These are phyloP conservation scores for Drosophila lacertosa DNA, from an alignment of 1,140 invertebrate genomes.

Conservation along the genomic window DNA sequence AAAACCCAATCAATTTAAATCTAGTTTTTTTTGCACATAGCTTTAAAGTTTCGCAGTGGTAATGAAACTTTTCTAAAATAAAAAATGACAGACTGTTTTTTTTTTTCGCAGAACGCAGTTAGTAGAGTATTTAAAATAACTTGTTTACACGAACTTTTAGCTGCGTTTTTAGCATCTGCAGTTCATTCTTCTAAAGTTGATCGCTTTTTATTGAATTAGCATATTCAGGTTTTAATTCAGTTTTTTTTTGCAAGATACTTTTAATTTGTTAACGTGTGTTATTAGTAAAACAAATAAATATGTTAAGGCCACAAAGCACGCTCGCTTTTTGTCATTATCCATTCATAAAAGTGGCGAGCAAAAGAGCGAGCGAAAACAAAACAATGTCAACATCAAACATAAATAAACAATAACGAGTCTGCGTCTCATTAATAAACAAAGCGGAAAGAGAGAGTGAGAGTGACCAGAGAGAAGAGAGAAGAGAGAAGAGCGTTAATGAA, in stretches of 20 bases:
- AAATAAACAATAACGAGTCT: slow-evolving; percentile 24
- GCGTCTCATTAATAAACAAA: slow-evolving; percentile 28
- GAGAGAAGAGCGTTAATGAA: neutral
- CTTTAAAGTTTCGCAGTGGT: neutral
- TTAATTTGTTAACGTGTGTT: neutral
- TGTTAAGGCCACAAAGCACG: neutral
- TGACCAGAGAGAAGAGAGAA: neutral
- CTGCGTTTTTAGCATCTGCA: too few relatives aligned
- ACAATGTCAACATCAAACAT: slow-evolving; percentile 21
- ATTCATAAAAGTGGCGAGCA: slow-evolving; percentile 21
- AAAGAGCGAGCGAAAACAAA: slow-evolving; percentile 11
- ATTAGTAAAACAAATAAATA: neutral
- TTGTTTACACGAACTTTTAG: neutral
- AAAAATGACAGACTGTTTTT: too few relatives aligned
- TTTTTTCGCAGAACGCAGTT: too few relatives aligned
- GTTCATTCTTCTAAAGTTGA: too few relatives aligned
- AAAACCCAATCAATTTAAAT: neutral
- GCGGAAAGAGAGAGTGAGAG: neutral
- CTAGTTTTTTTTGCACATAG: neutral
- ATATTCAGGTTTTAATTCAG: neutral
- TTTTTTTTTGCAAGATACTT: neutral
- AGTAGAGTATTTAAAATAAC: neutral
- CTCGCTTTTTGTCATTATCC: slow-evolving; percentile 4
- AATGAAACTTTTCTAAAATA: neutral
- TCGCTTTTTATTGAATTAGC: too few relatives aligned